Conservation (phyloP, 2,888 invertebrate genomes). For the Blomia tropicalis region DNA sequence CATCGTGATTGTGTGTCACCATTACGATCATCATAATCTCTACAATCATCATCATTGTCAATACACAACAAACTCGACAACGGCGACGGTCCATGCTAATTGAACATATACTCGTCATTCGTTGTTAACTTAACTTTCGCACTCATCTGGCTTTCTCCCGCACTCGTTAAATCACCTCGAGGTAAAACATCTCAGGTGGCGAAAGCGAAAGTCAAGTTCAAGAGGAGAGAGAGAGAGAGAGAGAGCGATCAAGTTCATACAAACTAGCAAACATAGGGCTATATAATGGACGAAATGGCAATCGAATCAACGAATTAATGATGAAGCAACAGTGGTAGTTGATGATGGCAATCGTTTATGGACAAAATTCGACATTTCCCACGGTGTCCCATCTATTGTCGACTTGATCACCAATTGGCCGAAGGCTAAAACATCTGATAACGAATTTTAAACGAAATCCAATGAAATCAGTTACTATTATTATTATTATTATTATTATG, state of each 20-base stretch:
- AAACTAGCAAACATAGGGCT: neutral
- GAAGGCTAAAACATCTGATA: no score
- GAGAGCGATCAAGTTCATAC: no score
- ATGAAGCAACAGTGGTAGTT: neutral
- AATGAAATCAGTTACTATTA: no score
- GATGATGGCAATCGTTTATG: neutral
- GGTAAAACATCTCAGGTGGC: conserved; percentile 6
- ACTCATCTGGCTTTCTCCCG: conserved; percentile 1
- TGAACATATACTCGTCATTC: neutral
- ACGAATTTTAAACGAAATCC: no score
- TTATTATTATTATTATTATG: no score
- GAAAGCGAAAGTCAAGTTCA: neutral
- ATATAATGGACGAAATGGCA: neutral
- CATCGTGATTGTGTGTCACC: neutral
- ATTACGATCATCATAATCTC: neutral
- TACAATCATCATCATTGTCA: neutral
- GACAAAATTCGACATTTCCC: neutral
- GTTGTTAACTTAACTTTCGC: neutral
- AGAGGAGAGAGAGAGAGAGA: neutral
- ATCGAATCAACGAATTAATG: conserved; percentile 13
- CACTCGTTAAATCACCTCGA: neutral
- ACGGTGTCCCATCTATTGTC: neutral
- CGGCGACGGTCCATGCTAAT: neutral
- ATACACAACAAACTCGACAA: neutral
- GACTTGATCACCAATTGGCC: no score